These are phyloP conservation scores for Zaprionus tsacasi DNA, from an alignment of 1,140 invertebrate genomes.

Conservation along the genomic window DNA sequence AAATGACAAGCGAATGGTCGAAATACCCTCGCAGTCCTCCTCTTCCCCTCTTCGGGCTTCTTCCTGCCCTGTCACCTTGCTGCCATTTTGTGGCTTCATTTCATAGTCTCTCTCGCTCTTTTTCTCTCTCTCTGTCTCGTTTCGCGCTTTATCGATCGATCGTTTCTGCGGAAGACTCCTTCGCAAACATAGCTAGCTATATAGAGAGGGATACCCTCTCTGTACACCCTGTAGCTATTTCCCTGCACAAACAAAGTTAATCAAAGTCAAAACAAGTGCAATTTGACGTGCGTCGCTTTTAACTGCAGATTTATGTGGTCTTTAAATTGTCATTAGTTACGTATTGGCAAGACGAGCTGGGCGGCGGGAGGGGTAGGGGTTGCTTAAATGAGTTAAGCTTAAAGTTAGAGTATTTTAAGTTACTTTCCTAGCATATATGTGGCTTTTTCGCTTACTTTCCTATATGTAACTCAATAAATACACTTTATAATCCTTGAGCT, in stretches of 20 bases:
- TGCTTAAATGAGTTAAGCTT: not conserved
- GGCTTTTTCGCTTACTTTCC: not conserved
- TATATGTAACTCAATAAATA: no score
- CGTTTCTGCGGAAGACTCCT: constrained; percentile 11
- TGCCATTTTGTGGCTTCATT: constrained; percentile 52
- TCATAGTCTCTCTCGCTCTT: constrained; percentile 18
- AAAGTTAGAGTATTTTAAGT: no score
- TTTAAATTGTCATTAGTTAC: constrained; percentile 1
- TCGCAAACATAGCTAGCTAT: not conserved
- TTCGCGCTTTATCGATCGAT: constrained; percentile 50
- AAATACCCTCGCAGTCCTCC: not conserved
- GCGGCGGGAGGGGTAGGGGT: no score
- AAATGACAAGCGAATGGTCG: constrained; percentile 71
- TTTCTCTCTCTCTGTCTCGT: not conserved
- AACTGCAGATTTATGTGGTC: constrained; percentile 12
- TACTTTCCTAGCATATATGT: not conserved
- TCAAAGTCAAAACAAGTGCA: constrained; percentile 54
- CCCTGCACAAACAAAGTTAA: constrained; percentile 44
- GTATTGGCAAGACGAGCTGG: not conserved
- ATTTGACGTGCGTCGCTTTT: constrained; percentile 26
- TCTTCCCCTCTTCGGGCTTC: no score
- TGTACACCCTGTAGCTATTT: constrained; percentile 14
- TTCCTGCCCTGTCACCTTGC: constrained; percentile 31
- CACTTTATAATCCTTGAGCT: no score
- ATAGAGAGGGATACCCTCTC: not conserved